phyloP scores from a whole-genome alignment of 2,113 vertebrate genomes.

The Aplodontia rufa region DNA sequence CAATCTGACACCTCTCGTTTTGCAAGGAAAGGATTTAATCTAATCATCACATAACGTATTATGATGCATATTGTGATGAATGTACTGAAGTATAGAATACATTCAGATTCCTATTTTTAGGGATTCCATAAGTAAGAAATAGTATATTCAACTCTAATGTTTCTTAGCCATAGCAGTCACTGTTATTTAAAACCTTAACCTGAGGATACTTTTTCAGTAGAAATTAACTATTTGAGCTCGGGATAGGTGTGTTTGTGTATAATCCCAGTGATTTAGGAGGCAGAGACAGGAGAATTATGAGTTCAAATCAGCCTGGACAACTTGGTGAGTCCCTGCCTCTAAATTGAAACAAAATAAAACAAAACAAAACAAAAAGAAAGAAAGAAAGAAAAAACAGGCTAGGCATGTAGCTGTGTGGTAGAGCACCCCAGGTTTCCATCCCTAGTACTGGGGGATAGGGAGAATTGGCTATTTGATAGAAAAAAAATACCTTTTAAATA shows the following conservation, averaged over 20 bases:
- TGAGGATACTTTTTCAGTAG: neutral
- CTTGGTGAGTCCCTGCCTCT: no score
- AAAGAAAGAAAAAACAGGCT: no score
- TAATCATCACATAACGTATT: conserved; percentile 44
- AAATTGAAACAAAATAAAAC: no score
- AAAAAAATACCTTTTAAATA: neutral
- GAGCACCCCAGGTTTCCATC: no score
- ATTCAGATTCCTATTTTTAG: conserved; percentile 3
- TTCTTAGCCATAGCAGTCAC: neutral
- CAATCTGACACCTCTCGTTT: neutral
- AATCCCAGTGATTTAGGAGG: no score
- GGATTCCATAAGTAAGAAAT: neutral
- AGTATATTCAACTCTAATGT: neutral
- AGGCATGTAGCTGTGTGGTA: no score
- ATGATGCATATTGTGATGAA: conserved; percentile 1
- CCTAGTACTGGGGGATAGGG: no score
- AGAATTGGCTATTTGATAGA: neutral
- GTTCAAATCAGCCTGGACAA: no score
- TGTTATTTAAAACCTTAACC: conserved; percentile 12
- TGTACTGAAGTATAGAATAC: conserved; percentile 19
- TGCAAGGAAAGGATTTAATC: conserved; percentile 57
- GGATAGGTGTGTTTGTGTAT: no score
- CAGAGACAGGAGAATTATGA: no score
- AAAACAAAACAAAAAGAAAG: no score
- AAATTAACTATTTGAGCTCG: neutral